Percentiles rank a stretch among this genome's conserved stretches.
phyloP scores from a whole-genome alignment of 2,113 vertebrate genomes.

The Sula dactylatra region DNA sequence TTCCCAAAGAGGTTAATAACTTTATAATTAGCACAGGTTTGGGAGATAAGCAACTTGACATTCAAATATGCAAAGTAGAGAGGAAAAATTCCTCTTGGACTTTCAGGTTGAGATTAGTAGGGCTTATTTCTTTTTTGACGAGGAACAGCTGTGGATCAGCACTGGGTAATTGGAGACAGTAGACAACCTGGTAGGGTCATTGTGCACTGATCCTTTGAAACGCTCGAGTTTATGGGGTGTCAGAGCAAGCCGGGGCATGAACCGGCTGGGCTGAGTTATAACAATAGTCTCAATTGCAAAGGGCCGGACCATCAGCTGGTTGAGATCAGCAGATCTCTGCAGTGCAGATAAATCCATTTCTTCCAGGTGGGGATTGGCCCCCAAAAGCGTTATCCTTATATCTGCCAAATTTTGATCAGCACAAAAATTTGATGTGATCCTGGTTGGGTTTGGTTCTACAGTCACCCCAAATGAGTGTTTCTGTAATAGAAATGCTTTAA shows the following conservation, averaged over 20 bases:
- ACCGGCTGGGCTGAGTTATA: not conserved
- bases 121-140: conserved; percentile 6
- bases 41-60: conserved; percentile 19
- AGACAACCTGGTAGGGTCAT: conserved; percentile 22
- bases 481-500: not conserved
- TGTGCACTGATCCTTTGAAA: conserved; percentile 26
- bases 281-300: not conserved
- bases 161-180: not conserved
- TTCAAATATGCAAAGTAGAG: not conserved
- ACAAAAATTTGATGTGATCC: not conserved
- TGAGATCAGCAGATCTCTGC: not conserved
- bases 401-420: not conserved
- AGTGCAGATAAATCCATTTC: not conserved
- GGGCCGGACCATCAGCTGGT: not conserved
- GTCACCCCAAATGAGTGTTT: not conserved
- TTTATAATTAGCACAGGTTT: conserved; percentile 19
- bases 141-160: conserved; percentile 14
- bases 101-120: not conserved
- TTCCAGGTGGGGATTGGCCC: not conserved
- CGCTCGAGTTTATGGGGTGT: conserved; percentile 27
- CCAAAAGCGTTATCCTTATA: not conserved
- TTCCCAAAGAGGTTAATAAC: conserved; percentile 46
- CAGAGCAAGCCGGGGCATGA: not conserved
- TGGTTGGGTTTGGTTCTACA: not conserved
- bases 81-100: not conserved